Conservation (phyloP, 2,797 vertebrate species). For the Podargus strigoides region DNA sequence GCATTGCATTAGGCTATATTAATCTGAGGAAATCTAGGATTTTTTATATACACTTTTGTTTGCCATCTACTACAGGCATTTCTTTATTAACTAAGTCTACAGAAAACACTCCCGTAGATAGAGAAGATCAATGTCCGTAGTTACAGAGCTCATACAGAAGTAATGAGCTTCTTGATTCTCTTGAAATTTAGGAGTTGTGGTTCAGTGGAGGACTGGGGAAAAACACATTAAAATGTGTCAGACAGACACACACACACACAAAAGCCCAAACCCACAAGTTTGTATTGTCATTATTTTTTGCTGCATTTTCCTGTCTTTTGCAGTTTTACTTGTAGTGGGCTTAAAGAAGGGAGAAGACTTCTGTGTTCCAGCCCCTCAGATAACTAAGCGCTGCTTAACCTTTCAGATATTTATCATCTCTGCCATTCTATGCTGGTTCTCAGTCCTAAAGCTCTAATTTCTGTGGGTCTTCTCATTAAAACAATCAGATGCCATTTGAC, state of each 20-base stretch:
- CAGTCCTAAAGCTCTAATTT: background rate
- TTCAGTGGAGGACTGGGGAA: background rate
- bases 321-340: background rate
- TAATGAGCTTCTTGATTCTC: background rate
- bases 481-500: background rate
- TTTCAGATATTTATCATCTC: background rate
- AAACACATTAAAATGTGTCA: background rate
- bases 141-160: background rate
- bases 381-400: background rate
- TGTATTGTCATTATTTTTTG: background rate
- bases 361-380: background rate
- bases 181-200: background rate
- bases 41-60: background rate
- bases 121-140: background rate
- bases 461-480: background rate
- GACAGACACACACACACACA: background rate
- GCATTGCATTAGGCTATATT: background rate
- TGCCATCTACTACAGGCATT: background rate
- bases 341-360: background rate
- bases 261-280: background rate
- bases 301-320: background rate
- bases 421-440: background rate
- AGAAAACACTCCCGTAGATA: background rate
- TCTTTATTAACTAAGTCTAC: background rate
- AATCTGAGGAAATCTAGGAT: background rate